Conservation (phyloP, 2,888 invertebrate species). For the Leistus spinibarbis region DNA sequence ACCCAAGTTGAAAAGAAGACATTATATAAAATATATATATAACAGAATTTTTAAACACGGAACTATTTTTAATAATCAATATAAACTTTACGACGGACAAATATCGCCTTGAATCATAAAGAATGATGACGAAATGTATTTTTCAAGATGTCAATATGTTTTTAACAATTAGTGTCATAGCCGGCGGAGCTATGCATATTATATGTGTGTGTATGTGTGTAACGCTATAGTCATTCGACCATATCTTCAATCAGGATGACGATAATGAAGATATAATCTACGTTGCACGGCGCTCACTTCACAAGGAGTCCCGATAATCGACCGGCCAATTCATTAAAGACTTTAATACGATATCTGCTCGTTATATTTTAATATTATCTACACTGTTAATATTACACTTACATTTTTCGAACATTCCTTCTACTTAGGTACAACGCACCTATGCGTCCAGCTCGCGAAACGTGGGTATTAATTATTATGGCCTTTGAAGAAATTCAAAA, state of each 20-base stretch:
- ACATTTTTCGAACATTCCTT: neutral
- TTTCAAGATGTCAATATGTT: neutral
- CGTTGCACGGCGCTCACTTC: slow-evolving; percentile 4
- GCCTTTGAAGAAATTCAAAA: too few species aligned
- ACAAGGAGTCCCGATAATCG: slow-evolving; percentile 21
- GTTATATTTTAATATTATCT: slow-evolving; percentile 10
- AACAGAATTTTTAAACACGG: neutral
- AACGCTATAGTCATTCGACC: slow-evolving; percentile 5
- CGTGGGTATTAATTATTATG: too few species aligned
- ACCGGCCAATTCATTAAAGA: slow-evolving; percentile 29
- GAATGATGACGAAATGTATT: neutral
- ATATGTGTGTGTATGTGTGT: neutral
- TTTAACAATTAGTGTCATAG: neutral
- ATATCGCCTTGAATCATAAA: neutral
- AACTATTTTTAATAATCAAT: neutral
- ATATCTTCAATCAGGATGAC: slow-evolving; percentile 37
- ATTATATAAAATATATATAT: neutral
- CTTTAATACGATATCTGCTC: slow-evolving; percentile 27
- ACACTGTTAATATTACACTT: slow-evolving; percentile 21
- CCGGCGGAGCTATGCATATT: neutral
- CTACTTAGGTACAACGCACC: neutral
- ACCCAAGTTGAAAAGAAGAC: neutral
- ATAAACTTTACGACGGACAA: neutral
- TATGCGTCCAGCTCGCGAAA: too few species aligned
- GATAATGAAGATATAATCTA: slow-evolving; percentile 39